Base-by-base conservation (phyloP, 2,797 vertebrate species). In the Eidolon dupreanum region DNA sequence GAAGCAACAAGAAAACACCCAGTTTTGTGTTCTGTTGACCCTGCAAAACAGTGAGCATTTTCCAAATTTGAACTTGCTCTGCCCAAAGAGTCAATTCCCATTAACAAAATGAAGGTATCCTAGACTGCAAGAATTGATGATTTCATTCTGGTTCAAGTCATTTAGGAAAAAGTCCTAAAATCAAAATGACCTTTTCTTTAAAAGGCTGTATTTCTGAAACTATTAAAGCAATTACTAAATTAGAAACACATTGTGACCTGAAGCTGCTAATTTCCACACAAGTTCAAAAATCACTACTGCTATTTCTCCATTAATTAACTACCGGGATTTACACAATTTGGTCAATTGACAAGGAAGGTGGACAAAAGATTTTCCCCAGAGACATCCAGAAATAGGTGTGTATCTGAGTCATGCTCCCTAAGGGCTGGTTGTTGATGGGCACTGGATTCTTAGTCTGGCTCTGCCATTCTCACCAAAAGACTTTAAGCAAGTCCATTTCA, bases 301-400 rank as follows among this genome's bases (percentile, higher is more conserved):
- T 78, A 84, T 93, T 96, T 96, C 65, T 95, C 92, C 49, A 93
- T 53, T 92, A 95, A 95, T 93, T 94, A 97, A 89, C 70, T 19
- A 90, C 71, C 4, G 90, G 68, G 49, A 70, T 88, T 96, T 96
- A 95, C 84, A 75, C 41, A 78, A 87, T 70, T 74, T 91, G 88
- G 53, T 85, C 33, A 94, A 63, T 36, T 88, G 90, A 97, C 87
- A 94, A 79, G 85, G 6, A 87, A 89, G 63, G 74, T 2, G 10
- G 51, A 94, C 24, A 84, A 84, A 97, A 79, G 31, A 43, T 75
- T 93, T 78, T 51, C 82, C 94, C 38, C 38, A 63, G 84, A 97
- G 43, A 73, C 33, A 33, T 84, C 55, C 3, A 28, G 68, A 90
- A 63, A 82, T 36, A 66, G 43, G 65, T 65, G 16, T 3, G 17